These are phyloP conservation scores for Amblyjoppa fuscipennis DNA, from an alignment of 2,888 invertebrate genomes.

Conservation along the genomic window DNA sequence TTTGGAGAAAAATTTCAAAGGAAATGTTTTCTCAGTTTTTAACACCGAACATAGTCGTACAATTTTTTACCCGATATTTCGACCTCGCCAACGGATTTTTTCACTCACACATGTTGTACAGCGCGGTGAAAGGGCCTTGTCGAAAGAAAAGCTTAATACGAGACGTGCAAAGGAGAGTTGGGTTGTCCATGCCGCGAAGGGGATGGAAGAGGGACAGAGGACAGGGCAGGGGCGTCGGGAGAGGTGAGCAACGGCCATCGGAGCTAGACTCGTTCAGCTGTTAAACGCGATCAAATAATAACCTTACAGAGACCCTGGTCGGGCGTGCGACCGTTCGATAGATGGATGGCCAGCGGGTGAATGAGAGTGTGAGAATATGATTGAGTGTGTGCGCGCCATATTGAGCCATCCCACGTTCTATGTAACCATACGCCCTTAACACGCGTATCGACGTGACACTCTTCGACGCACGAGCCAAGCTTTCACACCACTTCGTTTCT, in stretches of 20 bases:
- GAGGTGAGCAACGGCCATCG: slow-evolving; percentile 65
- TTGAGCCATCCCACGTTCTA: neutral
- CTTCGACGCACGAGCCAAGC: slow-evolving; percentile 42
- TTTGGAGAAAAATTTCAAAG: neutral
- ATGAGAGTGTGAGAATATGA: slow-evolving; percentile 53
- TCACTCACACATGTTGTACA: neutral
- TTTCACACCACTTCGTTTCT: slow-evolving; percentile 29
- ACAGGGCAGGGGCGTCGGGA: slow-evolving; percentile 38
- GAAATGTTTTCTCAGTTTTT: neutral
- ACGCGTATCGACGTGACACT: slow-evolving; percentile 37
- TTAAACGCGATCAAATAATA: slow-evolving; percentile 72
- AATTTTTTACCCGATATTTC: neutral
- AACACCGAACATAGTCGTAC: neutral
- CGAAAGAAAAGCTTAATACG: slow-evolving; percentile 41
- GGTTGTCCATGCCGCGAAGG: slow-evolving; percentile 38
- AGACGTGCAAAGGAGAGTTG: slow-evolving; percentile 41
- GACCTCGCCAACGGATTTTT: neutral
- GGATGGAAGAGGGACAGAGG: slow-evolving; percentile 37
- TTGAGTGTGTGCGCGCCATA: slow-evolving; percentile 57
- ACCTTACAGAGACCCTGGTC: slow-evolving; percentile 68
- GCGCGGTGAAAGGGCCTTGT: slow-evolving; percentile 12
- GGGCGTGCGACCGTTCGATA: slow-evolving; percentile 57
- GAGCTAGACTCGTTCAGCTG: slow-evolving; percentile 65
- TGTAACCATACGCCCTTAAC: slow-evolving; percentile 1
- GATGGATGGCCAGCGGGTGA: slow-evolving; percentile 31